Evolutionary conservation across 1,140 invertebrate genomes (phyloP), one percentile per base, ranked within the genome.

Genomic region (Scaptomyza montana): DNA sequence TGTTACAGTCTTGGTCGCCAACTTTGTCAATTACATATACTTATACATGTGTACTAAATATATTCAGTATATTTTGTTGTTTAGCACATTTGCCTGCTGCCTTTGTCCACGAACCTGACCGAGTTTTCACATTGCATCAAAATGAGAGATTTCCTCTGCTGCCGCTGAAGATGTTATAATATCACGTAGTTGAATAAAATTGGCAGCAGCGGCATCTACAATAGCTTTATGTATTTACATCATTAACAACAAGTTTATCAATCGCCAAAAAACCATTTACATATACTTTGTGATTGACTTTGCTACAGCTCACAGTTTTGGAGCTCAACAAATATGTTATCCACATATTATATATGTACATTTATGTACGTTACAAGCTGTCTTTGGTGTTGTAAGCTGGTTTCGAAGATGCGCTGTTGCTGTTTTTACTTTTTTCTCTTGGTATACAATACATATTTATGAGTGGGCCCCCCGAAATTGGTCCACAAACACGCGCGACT

Each of bases 101-200:
- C 16, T 57, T 68, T 72, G 56, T 53, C 50, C 49, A 28, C 64
- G 64, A 80, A 68, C 61, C 74, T 77, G 73, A 49, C 53, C 72
- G 71, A 57, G 39, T 75, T 81, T 84, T 79, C 50, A 73, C 60
- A 81, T 84, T 68, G 72, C 68, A 33, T 47, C 74, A 65, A 64
- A 80, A 80, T 49, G 78, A 70, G 70, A 82, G 5, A n/a, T 43
- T 62, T 65, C 13, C 53, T 54, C 28, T 43, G 50, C 9, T n/a
- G 51, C 62, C 62, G 33, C 12, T 16, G 1, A 28, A 30, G 70
- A 75, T 82, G 79, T 82, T 78, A 82, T 84, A 82, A 80, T 43
- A 55, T 19, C 8, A 28, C 43, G 19, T 19, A 75, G 43, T 71
- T 47, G 21, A 41, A 41, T 45, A 13, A 49, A 55, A 47, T 28